Evolutionary conservation across 2,113 vertebrate species (phyloP).

Genomic region (Paraplagusia blochii): DNA sequence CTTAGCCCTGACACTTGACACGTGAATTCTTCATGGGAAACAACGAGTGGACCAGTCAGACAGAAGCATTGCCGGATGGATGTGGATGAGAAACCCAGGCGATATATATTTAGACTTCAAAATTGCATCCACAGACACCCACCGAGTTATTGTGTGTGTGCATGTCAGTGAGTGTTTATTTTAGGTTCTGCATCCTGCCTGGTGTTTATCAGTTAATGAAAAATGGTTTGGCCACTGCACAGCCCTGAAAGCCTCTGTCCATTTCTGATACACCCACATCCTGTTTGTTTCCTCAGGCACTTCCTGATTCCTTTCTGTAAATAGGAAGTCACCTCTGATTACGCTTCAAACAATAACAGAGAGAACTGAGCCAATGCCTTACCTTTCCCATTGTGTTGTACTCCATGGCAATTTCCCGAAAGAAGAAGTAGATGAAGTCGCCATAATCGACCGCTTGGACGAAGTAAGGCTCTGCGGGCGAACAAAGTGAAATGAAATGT

Average conservation of each 20-base stretch:
- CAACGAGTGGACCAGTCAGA: conserved; percentile 40
- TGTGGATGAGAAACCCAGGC: conserved; percentile 34
- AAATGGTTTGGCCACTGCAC: conserved; percentile 46
- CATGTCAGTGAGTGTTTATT: conserved; percentile 54
- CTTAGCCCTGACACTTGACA: conserved; percentile 10
- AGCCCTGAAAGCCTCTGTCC: conserved; percentile 57
- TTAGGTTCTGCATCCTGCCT: conserved; percentile 61
- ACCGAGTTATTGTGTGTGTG: conserved; percentile 30
- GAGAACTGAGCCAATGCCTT: conserved; percentile 51
- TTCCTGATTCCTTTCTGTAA: conserved; percentile 56
- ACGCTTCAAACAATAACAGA: conserved; percentile 50
- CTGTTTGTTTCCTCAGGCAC: conserved; percentile 69
- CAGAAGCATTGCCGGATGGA: conserved; percentile 16
- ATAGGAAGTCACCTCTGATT: conserved; percentile 70
- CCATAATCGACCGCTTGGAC: conserved; percentile 94
- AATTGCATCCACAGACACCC: conserved; percentile 51
- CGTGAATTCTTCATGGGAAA: conserved; percentile 40
- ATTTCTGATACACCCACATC: conserved; percentile 63
- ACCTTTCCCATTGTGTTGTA: conserved; percentile 99
- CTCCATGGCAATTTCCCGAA: conserved; percentile 97
- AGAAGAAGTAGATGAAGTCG: conserved; percentile 98
- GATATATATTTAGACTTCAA: conserved; percentile 65
- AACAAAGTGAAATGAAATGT: conserved; percentile 24
- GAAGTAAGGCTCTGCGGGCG: conserved; percentile 90
- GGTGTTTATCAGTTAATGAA: conserved; percentile 57